A percentile compares a stretch with the other conserved stretches of the same genome.
Evolutionary conservation across 2,113 vertebrate genomes (phyloP).

Genomic region (Zosterops hypoxanthus): DNA sequence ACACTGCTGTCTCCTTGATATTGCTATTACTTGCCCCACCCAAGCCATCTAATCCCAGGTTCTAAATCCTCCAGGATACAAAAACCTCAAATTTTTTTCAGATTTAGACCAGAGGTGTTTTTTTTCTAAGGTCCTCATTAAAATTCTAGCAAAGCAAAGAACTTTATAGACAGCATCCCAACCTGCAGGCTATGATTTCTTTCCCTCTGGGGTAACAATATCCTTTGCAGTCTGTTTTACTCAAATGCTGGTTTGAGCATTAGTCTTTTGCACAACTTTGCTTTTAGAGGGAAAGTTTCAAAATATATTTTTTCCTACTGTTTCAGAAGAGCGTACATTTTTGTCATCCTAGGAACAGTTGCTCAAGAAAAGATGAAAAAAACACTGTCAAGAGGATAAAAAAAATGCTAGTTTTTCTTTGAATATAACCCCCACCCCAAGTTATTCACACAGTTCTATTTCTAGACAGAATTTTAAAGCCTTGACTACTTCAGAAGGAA

Average conservation of each 20-base stretch:
- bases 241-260: background rate
- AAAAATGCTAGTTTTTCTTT: background rate
- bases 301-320: constrained; percentile 1
- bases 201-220: background rate
- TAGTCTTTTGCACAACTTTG: constrained; percentile 11
- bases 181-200: background rate
- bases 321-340: constrained; percentile 13
- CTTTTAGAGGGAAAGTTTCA: background rate
- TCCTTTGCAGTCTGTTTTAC: background rate
- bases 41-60: background rate
- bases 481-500: constrained; percentile 40
- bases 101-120: background rate
- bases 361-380: background rate
- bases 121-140: background rate
- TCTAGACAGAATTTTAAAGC: constrained; percentile 41
- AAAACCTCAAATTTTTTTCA: background rate
- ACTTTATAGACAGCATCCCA: background rate
- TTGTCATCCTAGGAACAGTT: constrained; percentile 19
- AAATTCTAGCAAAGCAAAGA: background rate
- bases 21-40: background rate
- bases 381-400: background rate
- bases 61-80: background rate
- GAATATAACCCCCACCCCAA: constrained; percentile 18
- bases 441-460: constrained; percentile 50
- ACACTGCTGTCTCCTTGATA: background rate